Base-by-base conservation (phyloP, 2,797 vertebrate species). In the Hybognathus amarus region DNA sequence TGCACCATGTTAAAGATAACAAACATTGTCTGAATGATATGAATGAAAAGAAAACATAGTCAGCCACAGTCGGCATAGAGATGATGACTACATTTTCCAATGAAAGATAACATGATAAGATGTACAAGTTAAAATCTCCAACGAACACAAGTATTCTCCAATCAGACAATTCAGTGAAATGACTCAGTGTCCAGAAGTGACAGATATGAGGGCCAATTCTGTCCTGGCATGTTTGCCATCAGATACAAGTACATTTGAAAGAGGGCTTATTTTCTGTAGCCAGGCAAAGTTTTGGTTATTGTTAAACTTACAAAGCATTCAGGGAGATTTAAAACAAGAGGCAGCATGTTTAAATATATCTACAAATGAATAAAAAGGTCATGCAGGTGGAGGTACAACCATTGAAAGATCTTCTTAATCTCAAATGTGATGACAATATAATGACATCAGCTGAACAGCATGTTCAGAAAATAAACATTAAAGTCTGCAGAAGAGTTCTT, bases 181-280 rank as follows among this genome's bases (percentile, higher is more conserved):
- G 73, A 85, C 71, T 77, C 59, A 7, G 2, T 63, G 63, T 88
- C 24, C 24, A 83, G 24, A 54, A 56, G 40, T 68, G 79, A 59
- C 50, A 63, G 66, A 56, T 90, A 92, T 90, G 90, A 89, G 82
- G 13, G 80, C 45, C 22, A 89, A 89, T 47, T 82, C 82, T 80
- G 90, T 87, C 89, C 87, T 80, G 78, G 90, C 90, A 92, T 83
- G 91, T 84, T 84, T 80, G 22, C 61, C 79, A 69, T 87, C 75
- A 74, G 50, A 84, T 82, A 84, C 47, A 79, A 67, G 13, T 54
- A 63, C 2, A 20, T 33, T 52, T 56, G 68, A 63, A 68, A 73
- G 3, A 75, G 47, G 38, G 22, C 45, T 47, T 36, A 24, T 61
- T 76, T 79, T 73, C 15, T 33, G 68, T 54, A 85, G 63, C 50